Evolutionary conservation across 2,888 invertebrate genomes (phyloP), one percentile per base, ranked within the genome.

Genomic region (Timema cristinae): DNA sequence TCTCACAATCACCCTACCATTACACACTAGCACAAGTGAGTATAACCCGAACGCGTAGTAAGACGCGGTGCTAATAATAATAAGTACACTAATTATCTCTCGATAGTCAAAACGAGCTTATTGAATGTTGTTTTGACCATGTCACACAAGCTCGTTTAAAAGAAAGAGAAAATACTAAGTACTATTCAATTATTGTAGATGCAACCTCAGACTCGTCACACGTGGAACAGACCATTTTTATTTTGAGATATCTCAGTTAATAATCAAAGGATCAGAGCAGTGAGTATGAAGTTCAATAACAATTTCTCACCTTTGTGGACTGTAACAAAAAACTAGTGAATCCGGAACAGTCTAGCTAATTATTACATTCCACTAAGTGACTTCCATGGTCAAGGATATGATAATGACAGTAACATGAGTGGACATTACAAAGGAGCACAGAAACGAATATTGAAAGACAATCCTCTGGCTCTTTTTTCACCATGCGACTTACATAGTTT

Each of bases 301-400:
- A n/a, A n/a, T n/a, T n/a, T n/a, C n/a, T n/a, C n/a, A n/a, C n/a
- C n/a, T n/a, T n/a, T n/a, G n/a, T n/a, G n/a, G n/a, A n/a, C n/a
- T n/a, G n/a, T n/a, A n/a, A n/a, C n/a, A n/a, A n/a, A n/a, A 52
- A 52, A 52, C n/a, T 11, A 8, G 8, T 8, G 8, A 11, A 8
- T 11, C 61, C 61, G 61, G 15, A 61, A 52, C 8, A 10, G 52
- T 10, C 11, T 56, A 56, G 13, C 66, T 7, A 66, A 66, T 13
- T 47, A 66, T n/a, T 6, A 66, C 66, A 66, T 66, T 15, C 66
- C 66, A 66, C 7, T 66, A 16, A 48, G 47, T 4, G 67, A 48
- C 49, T 67, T 48, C 15, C 47, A 50, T 48, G 67, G 67, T 15
- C 67, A 67, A 67, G 49, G 67, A 49, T 67, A 67, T 67, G 67